Percentiles rank a stretch among this genome's conserved stretches.
phyloP scores from a whole-genome alignment of 1,140 invertebrate genomes.

The Drosophila subobscura region DNA sequence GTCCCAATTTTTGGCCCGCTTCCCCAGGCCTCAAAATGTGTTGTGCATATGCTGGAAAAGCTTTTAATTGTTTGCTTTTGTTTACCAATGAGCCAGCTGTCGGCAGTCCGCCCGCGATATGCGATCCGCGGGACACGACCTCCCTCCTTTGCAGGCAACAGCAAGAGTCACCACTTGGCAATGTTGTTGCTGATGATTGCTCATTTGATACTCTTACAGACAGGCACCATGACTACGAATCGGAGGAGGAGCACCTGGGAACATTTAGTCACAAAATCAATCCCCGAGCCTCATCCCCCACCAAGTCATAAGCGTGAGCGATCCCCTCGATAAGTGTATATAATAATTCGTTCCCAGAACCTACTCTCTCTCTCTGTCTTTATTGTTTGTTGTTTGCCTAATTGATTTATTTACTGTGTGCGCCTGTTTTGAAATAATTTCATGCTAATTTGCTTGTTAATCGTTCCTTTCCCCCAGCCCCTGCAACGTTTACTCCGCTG shows the following conservation, averaged over 20 bases:
- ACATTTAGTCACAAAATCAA: too few relatives aligned
- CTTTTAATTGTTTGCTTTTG: slow-evolving; percentile 73
- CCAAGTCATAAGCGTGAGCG: too few relatives aligned
- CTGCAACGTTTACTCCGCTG: neutral
- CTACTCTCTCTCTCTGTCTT: neutral
- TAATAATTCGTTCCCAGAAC: too few relatives aligned
- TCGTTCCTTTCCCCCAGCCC: slow-evolving; percentile 36
- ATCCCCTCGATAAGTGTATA: too few relatives aligned
- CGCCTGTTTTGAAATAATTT: slow-evolving; percentile 76
- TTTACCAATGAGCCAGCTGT: slow-evolving; percentile 75
- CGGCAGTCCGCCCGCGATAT: slow-evolving; percentile 15
- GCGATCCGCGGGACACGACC: slow-evolving; percentile 15
- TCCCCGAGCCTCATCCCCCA: too few relatives aligned
- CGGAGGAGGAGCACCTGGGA: too few relatives aligned
- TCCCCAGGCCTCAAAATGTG: slow-evolving; percentile 48
- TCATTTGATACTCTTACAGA: slow-evolving; percentile 16
- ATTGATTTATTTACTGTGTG: slow-evolving; percentile 79
- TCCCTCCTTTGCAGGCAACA: slow-evolving; percentile 18
- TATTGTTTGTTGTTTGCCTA: slow-evolving; percentile 62
- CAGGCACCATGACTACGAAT: too few relatives aligned
- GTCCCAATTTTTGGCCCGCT: slow-evolving; percentile 45
- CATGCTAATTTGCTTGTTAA: slow-evolving; percentile 80
- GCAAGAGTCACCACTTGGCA: slow-evolving; percentile 15
- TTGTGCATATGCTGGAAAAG: slow-evolving; percentile 65
- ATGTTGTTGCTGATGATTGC: slow-evolving; percentile 41